Base-by-base conservation (phyloP, 2,888 invertebrate genomes). In the Dicranocentrus wangi region DNA sequence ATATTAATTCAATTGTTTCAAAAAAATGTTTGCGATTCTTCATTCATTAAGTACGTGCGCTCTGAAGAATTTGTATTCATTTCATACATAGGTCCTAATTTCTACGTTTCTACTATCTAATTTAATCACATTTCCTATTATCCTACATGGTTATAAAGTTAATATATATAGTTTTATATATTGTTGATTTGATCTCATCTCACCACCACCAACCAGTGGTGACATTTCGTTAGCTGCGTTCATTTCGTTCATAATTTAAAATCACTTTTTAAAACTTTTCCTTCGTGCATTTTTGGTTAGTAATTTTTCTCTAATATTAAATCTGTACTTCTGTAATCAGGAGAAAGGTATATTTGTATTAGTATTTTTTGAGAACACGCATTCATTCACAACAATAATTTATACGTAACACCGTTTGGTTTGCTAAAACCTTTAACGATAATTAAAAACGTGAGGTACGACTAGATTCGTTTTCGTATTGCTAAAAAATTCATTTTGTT, bases 381-480 rank as follows among this genome's bases (percentile, higher is more conserved):
- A 8, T 42, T 51, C 19, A 51, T 51, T 17, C 19, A 51, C 51
- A 32, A 32, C 32, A 32, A 32, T 32, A 32, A 58, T 19, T 25
- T 5, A 58, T 58, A 23, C 21, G 25, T 17, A 23, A 23, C 13
- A 25, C 13, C 15, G 2, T 58, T 23, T 58, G 15, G 3, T 58
- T 58, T 2, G 25, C 58, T 58, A 53, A 55, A 15, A 25, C 17
- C n/a, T 53, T 61, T 63, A 10, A 47, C 21, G 27, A 19, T 21
- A 66, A 66, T 47, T 47, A 25, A 77, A 79, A 79, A 79, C 66
- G 66, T 60, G 27, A 60, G 72, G 66, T 66, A 66, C 58, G 79
- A 79, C 79, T 79, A 79, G 72, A 79, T 68, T 72, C 72, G 79
- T 79, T 79, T 66, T 51, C n/a, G 55, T 71, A 71, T 72, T 79